Percentiles rank a stretch among this genome's conserved stretches.
phyloP scores from a whole-genome alignment of 2,797 vertebrate species.

The Pantherophis vulpinus region DNA sequence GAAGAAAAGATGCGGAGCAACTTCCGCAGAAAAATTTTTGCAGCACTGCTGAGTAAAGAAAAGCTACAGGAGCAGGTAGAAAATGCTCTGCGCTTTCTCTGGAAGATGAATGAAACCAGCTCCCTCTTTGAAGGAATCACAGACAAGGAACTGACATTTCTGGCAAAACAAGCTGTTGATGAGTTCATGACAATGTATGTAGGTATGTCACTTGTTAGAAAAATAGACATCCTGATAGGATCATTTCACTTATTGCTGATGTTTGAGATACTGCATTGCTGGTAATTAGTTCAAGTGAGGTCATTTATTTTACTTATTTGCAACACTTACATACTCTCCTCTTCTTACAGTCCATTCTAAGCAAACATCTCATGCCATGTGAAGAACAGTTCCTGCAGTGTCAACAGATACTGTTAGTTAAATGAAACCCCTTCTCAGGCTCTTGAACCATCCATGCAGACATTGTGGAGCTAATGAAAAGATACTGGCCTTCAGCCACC shows the following conservation, averaged over 20 bases:
- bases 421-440: neutral
- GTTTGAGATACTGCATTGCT: neutral
- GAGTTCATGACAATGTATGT: constrained; percentile 78
- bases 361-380: neutral
- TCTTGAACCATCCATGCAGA: neutral
- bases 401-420: neutral
- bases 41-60: constrained; percentile 52
- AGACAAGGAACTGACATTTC: constrained; percentile 50
- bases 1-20: constrained; percentile 52
- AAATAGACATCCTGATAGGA: rapidly evolving
- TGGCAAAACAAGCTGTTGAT: constrained; percentile 38
- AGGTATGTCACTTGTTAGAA: constrained; percentile 69
- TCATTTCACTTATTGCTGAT: neutral
- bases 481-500: neutral
- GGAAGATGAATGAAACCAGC: constrained; percentile 52
- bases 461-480: neutral
- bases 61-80: constrained; percentile 70
- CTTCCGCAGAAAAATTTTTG: constrained; percentile 72
- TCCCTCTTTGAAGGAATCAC: constrained; percentile 57
- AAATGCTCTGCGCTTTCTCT: constrained; percentile 68
- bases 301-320: neutral
- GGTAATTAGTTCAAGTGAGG: neutral
- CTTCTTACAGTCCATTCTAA: neutral
- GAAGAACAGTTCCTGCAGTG: neutral
- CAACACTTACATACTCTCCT: neutral